Percentiles rank a stretch among this genome's conserved stretches.
Evolutionary conservation across 2,797 vertebrate species (phyloP).

Genomic region (Trichosurus vulpecula): DNA sequence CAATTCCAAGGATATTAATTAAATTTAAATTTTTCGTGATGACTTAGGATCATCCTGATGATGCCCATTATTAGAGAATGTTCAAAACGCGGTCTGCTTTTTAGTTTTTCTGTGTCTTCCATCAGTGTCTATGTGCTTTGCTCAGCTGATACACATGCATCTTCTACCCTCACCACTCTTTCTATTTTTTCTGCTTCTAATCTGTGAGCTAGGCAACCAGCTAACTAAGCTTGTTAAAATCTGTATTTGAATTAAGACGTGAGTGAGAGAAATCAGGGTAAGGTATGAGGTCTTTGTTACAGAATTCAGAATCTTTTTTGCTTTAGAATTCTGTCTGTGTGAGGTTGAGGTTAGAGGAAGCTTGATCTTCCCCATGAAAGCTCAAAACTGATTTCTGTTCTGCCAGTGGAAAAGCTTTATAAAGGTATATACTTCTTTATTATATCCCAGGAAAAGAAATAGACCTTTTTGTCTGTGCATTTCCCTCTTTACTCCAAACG

Average conservation of each 20-base stretch:
- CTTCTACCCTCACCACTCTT: background rate
- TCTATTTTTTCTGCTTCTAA: background rate
- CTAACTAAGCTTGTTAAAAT: background rate
- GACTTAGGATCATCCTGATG: background rate
- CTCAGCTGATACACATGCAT: background rate
- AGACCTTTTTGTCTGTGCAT: background rate
- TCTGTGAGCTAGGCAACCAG: background rate
- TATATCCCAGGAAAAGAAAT: slow-evolving; percentile 10
- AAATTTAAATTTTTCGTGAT: background rate
- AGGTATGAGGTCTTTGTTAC: background rate
- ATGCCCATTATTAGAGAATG: background rate
- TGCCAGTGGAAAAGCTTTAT: background rate
- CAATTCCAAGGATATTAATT: background rate
- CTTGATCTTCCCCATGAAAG: background rate
- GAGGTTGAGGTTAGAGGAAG: background rate
- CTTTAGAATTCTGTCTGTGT: background rate
- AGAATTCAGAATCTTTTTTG: background rate
- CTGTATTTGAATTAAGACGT: background rate
- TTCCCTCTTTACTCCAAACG: background rate
- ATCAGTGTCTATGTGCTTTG: background rate
- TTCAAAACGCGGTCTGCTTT: background rate
- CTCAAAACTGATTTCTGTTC: slow-evolving; percentile 11
- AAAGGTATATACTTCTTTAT: slow-evolving; percentile 9
- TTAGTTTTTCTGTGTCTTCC: background rate
- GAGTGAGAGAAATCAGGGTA: background rate